Evolutionary conservation across 1,140 invertebrate species (phyloP).

Genomic region (Oreohelix idahoensis): DNA sequence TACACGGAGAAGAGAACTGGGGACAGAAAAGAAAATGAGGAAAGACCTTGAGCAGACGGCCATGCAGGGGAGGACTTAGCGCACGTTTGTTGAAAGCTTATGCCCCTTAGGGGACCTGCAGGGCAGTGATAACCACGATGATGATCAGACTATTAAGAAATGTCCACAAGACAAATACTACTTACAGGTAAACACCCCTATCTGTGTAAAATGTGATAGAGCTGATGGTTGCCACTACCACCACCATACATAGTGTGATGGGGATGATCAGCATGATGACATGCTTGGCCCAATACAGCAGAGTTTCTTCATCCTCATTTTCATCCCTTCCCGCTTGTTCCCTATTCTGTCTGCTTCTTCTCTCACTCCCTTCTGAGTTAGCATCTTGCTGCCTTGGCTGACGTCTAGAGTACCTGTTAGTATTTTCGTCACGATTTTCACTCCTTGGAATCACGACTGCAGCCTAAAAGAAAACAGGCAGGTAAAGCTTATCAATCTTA

Average conservation of each 20-base stretch:
- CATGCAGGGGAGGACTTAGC: no score
- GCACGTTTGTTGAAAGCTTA: no score
- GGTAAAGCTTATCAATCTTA: not conserved
- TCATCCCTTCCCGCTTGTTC: slow-evolving; percentile 22
- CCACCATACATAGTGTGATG: slow-evolving; percentile 96
- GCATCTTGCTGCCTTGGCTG: not conserved
- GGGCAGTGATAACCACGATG: no score
- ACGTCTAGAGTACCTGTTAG: not conserved
- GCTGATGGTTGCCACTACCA: slow-evolving; percentile 96
- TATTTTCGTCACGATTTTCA: not conserved
- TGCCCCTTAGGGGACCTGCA: no score
- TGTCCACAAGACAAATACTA: no score
- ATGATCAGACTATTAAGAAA: no score
- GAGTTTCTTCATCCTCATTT: slow-evolving; percentile 87
- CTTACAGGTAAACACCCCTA: slow-evolving; percentile 91
- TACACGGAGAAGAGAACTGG: no score
- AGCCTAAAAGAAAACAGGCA: not conserved
- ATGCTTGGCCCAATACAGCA: slow-evolving; percentile 98
- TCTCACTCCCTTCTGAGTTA: slow-evolving; percentile 20
- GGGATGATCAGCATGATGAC: slow-evolving; percentile 98
- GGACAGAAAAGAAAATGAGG: no score
- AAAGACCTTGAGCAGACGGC: no score
- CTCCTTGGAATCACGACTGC: not conserved
- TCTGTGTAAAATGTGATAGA: slow-evolving; percentile 91
- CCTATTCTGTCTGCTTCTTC: slow-evolving; percentile 1